phyloP scores from a whole-genome alignment of 2,113 vertebrate species.

The human region DNA sequence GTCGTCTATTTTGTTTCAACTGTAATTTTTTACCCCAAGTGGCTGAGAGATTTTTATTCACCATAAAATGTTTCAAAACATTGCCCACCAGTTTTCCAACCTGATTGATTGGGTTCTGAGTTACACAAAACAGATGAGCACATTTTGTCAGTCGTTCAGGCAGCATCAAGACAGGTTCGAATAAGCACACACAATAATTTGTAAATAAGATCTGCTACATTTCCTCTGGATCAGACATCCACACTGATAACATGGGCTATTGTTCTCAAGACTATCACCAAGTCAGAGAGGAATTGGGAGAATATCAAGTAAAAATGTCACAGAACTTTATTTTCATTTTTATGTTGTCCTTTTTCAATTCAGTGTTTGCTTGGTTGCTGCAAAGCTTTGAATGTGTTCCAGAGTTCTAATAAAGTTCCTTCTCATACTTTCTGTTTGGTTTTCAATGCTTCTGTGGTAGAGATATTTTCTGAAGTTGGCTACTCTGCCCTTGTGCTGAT shows the following conservation, averaged over 20 bases:
- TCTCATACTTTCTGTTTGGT: not conserved
- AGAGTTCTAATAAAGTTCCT: not conserved
- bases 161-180: not conserved
- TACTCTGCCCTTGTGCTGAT: not conserved
- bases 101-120: not conserved
- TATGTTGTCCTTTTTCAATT: not conserved
- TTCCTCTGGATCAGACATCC: not conserved
- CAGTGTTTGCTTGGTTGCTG: not conserved
- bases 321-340: not conserved
- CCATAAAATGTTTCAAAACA: not conserved
- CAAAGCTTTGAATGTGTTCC: no score
- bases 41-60: not conserved
- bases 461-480: not conserved
- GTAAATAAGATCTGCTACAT: not conserved
- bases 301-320: not conserved
- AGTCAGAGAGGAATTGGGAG: not conserved
- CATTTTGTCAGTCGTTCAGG: not conserved
- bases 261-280: not conserved
- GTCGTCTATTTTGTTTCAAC: not conserved
- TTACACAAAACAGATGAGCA: not conserved
- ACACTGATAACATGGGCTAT: not conserved
- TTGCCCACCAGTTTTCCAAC: not conserved
- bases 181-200: not conserved
- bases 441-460: not conserved
- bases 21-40: not conserved